These are phyloP conservation scores for Cyphomyrmex costatus DNA, from an alignment of 1,140 invertebrate genomes.

Conservation along the genomic window DNA sequence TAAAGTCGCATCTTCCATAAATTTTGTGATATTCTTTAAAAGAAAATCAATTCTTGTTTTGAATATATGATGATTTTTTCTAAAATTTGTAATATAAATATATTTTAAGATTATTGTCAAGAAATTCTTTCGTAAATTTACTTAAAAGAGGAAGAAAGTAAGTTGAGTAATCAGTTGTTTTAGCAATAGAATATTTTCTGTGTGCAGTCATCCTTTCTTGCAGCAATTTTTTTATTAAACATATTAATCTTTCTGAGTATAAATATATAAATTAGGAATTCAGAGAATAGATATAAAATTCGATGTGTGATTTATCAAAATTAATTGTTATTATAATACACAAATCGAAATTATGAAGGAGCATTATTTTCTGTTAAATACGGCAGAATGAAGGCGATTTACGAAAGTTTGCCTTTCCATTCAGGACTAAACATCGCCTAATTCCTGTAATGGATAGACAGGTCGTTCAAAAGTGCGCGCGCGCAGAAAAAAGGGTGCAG, in stretches of 20 bases:
- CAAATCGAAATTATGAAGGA: not conserved
- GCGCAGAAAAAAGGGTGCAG: conserved; percentile 48
- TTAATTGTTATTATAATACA: not conserved
- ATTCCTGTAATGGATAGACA: conserved; percentile 1
- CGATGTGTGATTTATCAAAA: not conserved
- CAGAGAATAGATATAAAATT: not conserved
- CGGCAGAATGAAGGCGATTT: not conserved
- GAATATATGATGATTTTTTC: too few relatives aligned
- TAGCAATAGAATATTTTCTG: too few relatives aligned
- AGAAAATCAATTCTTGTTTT: too few relatives aligned
- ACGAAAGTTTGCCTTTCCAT: not conserved
- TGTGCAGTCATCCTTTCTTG: not conserved
- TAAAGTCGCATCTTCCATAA: too few relatives aligned
- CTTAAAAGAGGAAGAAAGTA: too few relatives aligned
- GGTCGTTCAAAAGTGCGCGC: conserved; percentile 34
- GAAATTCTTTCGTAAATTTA: too few relatives aligned
- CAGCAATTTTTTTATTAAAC: conserved; percentile 8
- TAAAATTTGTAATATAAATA: too few relatives aligned
- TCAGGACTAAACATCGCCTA: not conserved
- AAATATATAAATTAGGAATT: not conserved
- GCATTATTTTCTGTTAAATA: not conserved
- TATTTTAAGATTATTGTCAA: too few relatives aligned
- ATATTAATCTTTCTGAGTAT: not conserved
- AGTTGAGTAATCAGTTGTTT: too few relatives aligned
- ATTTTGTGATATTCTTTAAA: too few relatives aligned